phyloP scores from a whole-genome alignment of 2,797 vertebrate species.

The Synanceia verrucosa region DNA sequence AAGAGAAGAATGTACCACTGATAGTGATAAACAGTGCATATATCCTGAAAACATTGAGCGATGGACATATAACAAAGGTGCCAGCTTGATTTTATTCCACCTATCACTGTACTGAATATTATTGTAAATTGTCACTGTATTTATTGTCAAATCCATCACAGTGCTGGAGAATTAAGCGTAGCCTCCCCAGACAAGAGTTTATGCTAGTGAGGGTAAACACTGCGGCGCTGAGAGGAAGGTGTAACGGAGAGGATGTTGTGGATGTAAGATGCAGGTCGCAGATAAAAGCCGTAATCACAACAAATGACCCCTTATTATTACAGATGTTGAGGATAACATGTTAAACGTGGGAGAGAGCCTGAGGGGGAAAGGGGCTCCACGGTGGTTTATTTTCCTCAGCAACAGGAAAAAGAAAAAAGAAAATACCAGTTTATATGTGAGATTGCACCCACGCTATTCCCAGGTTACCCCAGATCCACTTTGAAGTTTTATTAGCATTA shows the following conservation, averaged over 20 bases:
- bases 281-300: constrained; percentile 89
- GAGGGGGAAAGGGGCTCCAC: constrained; percentile 67
- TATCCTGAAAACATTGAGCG: not conserved
- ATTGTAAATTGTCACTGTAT: constrained; percentile 35
- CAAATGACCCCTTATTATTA: constrained; percentile 90
- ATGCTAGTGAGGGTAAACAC: constrained; percentile 53
- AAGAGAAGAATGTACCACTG: not conserved
- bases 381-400: constrained; percentile 78
- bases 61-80: not conserved
- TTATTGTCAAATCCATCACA: constrained; percentile 36
- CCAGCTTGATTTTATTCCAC: not conserved
- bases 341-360: constrained; percentile 86
- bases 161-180: constrained; percentile 12
- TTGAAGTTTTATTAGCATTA: constrained; percentile 44
- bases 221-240: constrained; percentile 72
- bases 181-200: constrained; percentile 36
- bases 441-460: constrained; percentile 76
- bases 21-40: not conserved
- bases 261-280: constrained; percentile 88
- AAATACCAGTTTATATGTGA: constrained; percentile 67
- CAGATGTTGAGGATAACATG: constrained; percentile 88
- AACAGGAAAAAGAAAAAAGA: constrained; percentile 77
- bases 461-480: constrained; percentile 64
- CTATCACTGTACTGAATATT: constrained; percentile 35
- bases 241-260: constrained; percentile 77